Base-by-base conservation (phyloP, 2,888 invertebrate genomes). In the Germaria angustata region DNA sequence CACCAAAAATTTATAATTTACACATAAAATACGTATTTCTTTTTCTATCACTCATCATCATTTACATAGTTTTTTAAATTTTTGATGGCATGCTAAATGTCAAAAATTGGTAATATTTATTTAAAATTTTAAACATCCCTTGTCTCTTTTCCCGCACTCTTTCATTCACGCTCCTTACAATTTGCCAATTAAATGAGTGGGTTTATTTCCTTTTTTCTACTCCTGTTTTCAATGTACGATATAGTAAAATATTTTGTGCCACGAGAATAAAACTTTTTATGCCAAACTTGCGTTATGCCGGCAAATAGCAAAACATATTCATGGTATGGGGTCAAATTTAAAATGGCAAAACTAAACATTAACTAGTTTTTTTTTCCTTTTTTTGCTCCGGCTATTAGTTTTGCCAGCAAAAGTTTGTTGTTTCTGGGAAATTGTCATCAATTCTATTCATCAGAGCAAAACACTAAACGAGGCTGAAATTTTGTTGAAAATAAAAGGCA, bases 321-420 rank as follows among this genome's bases (percentile, higher is more conserved):
- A 78, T 78, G 69, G 69, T 76, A 61, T 22, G 22, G 53, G 55
- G 46, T 71, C 46, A 71, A 49, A 77, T 68, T 51, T 39, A 17
- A 53, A 51, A 34, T 3, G 41, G n/a, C 49, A 49, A 61, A 61
- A 59, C 15, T 49, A 0, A 11, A n/a, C 49, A 61, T 41, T 68
- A 68, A 76, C 59, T 57, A n/a, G 22, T 24, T 55, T 36, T 57
- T 66, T 44, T 46, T 46, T n/a, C n/a, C n/a, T n/a, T n/a, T n/a
- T n/a, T n/a, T n/a, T n/a, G n/a, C n/a, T n/a, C n/a, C 20, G 5
- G 6, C 44, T 41, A 28, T 49, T 46, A 32, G 39, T 41, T 49
- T 65, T 55, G 9, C 6, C 5, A 65, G 55, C 13, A 65, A n/a
- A 75, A 13, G 11, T 53, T 24, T 41, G n/a, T 63, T 41, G 7